Evolutionary conservation across 2,797 vertebrate genomes (phyloP).

Genomic region (Ctenochaetus hawaiiensis): DNA sequence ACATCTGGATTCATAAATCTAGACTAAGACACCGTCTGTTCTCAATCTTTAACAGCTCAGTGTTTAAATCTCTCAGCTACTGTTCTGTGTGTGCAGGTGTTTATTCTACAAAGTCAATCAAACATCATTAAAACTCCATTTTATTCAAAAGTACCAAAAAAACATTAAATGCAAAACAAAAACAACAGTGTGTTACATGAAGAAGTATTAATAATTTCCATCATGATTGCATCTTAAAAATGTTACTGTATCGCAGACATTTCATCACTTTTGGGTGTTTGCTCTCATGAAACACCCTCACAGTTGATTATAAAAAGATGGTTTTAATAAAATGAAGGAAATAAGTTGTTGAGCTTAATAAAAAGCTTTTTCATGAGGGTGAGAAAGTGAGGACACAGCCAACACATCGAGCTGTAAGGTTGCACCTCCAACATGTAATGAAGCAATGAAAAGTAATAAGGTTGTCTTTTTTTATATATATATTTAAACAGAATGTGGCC

Average conservation of each 20-base stretch:
- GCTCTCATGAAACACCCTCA: constrained; percentile 27
- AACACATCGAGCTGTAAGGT: constrained; percentile 33
- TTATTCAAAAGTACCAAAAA: not conserved
- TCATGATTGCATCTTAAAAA: constrained; percentile 6
- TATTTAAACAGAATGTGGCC: not conserved
- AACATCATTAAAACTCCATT: not conserved
- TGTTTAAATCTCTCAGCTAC: no score
- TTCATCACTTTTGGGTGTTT: constrained; percentile 31
- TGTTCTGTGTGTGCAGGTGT: no score
- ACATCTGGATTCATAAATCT: not conserved
- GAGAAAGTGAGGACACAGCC: constrained; percentile 52
- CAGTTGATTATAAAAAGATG: constrained; percentile 22
- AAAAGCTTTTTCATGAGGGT: constrained; percentile 51
- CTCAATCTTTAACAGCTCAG: no score
- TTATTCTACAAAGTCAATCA: not conserved
- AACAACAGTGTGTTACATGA: not conserved
- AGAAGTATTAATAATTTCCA: not conserved
- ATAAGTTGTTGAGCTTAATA: constrained; percentile 30
- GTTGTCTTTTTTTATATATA: constrained; percentile 1
- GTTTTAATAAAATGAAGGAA: constrained; percentile 61
- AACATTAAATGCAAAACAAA: not conserved
- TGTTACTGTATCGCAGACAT: constrained; percentile 8
- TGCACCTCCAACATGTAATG: constrained; percentile 25
- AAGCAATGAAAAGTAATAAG: constrained; percentile 34
- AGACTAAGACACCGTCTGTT: not conserved